phyloP scores from a whole-genome alignment of 2,113 vertebrate species.

The Saguinus imperator region DNA sequence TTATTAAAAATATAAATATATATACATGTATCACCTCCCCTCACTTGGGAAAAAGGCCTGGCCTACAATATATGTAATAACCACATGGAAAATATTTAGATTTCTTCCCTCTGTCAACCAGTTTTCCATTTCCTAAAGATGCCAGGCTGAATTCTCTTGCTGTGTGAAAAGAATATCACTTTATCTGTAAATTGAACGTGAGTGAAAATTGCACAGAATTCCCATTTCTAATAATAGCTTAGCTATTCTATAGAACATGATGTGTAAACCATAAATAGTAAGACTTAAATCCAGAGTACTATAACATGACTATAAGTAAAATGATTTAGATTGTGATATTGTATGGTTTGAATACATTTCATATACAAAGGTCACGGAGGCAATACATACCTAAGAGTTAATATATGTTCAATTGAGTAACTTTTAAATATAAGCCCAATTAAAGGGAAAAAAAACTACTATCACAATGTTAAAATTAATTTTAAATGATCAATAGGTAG shows the following conservation, averaged over 20 bases:
- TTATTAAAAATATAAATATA: neutral
- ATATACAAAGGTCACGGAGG: neutral
- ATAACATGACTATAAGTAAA: neutral
- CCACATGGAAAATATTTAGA: neutral
- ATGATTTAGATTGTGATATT: neutral
- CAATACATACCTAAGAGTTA: neutral
- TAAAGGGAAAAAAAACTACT: neutral
- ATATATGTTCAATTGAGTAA: neutral
- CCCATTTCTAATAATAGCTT: neutral
- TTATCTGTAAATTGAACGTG: neutral
- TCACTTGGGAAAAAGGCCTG: neutral
- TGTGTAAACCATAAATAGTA: neutral
- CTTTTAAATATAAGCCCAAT: neutral
- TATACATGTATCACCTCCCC: neutral
- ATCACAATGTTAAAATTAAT: neutral
- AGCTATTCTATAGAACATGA: neutral
- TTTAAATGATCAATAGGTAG: no score
- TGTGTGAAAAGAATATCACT: neutral
- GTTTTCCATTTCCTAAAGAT: neutral
- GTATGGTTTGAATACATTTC: neutral
- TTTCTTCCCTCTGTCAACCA: neutral
- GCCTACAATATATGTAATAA: neutral
- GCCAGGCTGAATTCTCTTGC: neutral
- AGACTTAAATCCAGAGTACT: neutral
- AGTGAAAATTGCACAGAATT: neutral